phyloP scores from a whole-genome alignment of 2,113 vertebrate species.

The Onychorhynchus coronatus region DNA sequence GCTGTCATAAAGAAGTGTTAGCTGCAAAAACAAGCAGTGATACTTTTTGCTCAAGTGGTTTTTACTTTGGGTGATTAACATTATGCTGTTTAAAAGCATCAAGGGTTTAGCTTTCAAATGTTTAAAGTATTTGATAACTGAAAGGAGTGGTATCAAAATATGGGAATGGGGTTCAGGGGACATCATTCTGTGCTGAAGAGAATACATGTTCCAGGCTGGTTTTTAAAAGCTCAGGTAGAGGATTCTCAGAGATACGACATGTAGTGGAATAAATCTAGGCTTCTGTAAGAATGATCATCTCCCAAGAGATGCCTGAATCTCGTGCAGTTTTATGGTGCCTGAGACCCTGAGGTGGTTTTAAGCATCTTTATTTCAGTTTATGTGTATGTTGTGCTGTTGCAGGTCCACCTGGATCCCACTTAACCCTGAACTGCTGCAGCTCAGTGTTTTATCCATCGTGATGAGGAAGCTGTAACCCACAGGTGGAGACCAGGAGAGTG shows the following conservation, averaged over 20 bases:
- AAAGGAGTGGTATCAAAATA: neutral
- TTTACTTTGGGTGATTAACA: neutral
- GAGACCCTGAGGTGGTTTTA: neutral
- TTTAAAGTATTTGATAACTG: neutral
- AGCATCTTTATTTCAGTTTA: neutral
- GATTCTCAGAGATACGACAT: neutral
- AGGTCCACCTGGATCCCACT: neutral
- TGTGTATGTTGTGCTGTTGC: neutral
- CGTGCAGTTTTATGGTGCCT: neutral
- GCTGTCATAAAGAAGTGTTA: neutral
- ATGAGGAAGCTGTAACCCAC: neutral
- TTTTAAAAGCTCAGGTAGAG: neutral
- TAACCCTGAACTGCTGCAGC: neutral
- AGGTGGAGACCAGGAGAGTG: neutral
- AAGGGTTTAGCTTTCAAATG: neutral
- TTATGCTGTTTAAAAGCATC: neutral
- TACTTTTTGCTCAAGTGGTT: neutral
- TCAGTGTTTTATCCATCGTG: rapidly evolving
- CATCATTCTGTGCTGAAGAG: neutral
- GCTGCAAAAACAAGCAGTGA: neutral
- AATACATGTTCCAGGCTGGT: neutral
- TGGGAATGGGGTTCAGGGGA: neutral
- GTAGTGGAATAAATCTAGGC: neutral
- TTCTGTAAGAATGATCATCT: neutral
- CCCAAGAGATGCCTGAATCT: neutral